Base-by-base conservation (phyloP, 2,797 vertebrate genomes). In the Xiphorhynchus erythropygius region DNA sequence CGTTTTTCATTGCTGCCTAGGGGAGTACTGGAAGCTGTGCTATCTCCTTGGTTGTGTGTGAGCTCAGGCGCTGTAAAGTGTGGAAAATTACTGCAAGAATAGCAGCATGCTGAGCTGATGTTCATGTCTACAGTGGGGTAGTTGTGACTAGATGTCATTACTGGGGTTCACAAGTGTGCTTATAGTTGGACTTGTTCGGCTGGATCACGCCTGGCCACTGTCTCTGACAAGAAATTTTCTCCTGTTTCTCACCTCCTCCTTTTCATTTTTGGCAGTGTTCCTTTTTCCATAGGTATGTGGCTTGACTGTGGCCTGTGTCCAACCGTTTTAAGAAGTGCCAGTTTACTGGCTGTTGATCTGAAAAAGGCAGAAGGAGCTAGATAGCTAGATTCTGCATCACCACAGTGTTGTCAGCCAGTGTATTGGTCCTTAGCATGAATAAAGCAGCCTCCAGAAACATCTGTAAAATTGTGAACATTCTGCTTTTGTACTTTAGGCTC, bases 61-160 rank as follows among this genome's bases (percentile, higher is more conserved):
- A 75, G 53, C 60, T 68, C 57, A 81, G 57, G 39, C 81, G 39
- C 81, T 89, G 62, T 53, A 50, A 76, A 70, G n/a, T 47, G 57
- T 74, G 49, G 56, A 84, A 90, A 90, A 93, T 71, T 19, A 92
- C 74, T 71, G 53, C 60, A 65, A 79, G 63, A 80, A 55, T 8
- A 85, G 60, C 57, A 89, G 32, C 7, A 0, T 81, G 69, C 73
- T 65, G 49, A 87, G 62, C 64, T 71, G 62, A 39, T 68, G n/a
- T 21, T 76, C 2, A 0, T 59, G 33, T 53, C 41, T 64, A 1
- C 28, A 37, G 52, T 11, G 63, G 14, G 15, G 37, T 71, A 4
- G 21, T 42, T 77, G 57, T 74, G 71, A 69, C 47, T 67, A 47
- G 39, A 18, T 94, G 35, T n/a, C 21, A 5, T 77, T 87, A 33